Conservation (phyloP, 1,140 invertebrate species). For the Calliphora vicina region DNA sequence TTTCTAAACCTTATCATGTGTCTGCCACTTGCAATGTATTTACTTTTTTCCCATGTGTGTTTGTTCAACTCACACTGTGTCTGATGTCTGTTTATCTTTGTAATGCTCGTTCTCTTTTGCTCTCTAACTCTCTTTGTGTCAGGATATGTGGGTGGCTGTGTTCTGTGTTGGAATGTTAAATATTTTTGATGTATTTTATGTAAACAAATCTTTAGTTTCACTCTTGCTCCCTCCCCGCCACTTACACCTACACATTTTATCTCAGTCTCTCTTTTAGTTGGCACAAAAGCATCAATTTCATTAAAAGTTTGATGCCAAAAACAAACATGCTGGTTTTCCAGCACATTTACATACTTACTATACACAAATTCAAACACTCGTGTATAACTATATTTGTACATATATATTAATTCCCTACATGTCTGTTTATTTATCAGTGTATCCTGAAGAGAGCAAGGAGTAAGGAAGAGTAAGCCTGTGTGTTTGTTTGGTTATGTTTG, state of each 20-base stretch:
- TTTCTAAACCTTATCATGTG: conserved; percentile 13
- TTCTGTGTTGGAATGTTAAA: not conserved
- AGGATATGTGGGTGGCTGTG: not conserved
- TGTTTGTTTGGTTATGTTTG: not conserved
- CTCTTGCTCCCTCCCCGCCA: not conserved
- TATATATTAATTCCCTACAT: too few relatives aligned
- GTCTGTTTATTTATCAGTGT: too few relatives aligned
- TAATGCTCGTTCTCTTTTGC: not conserved
- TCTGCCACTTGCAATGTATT: conserved; percentile 15
- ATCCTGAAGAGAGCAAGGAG: too few relatives aligned
- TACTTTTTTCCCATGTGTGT: conserved; percentile 11
- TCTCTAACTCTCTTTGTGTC: not conserved
- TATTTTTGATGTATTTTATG: too few relatives aligned
- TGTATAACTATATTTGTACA: too few relatives aligned
- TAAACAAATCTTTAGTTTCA: not conserved
- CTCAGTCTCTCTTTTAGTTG: not conserved
- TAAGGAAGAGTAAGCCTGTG: not conserved
- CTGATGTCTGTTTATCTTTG: not conserved
- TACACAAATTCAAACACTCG: not conserved
- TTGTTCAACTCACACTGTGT: not conserved
- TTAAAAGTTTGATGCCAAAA: not conserved
- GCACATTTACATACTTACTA: not conserved
- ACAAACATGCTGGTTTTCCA: not conserved
- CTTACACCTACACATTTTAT: not conserved
- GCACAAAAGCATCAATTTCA: not conserved